Evolutionary conservation across 2,888 invertebrate genomes (phyloP), one percentile per base, ranked within the genome.

Genomic region (Odontocolon sp.): DNA sequence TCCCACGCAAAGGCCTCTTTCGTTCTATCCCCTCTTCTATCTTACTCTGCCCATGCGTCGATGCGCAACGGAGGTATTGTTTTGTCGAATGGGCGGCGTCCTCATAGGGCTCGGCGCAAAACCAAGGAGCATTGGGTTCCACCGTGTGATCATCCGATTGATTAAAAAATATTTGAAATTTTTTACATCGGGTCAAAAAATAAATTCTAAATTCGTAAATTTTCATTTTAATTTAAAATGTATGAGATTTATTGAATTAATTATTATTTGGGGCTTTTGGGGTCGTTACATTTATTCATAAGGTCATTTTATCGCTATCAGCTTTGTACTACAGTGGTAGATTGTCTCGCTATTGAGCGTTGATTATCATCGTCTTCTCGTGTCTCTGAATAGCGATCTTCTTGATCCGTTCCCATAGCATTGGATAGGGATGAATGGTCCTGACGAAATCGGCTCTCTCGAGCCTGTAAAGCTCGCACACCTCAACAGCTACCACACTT

Each of bases 381-480:
- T 88, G 87, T 42, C 90, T 83, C 63, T 88, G 87, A 26, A 87
- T 78, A n/a, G 89, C 90, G 18, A 89, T 88, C 70, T 89, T 89
- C 77, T 87, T 89, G 33, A 90, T 88, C 47, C 86, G 84, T n/a
- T 90, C 89, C 90, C 89, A 90, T 0, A 90, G 78, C 84, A 89
- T 85, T 0, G 89, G 89, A 80, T 90, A 90, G 2, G 89, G 89
- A 77, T 89, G 87, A 77, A 90, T 88, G 18, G 88, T 90, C 40
- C 88, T 84, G 3, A 83, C 83, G 28, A 90, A 91, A 80, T 90
- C 90, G 0, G 76, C 86, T 31, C 90, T 86, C 47, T 87, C 87
- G 8, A 91, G 81, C 26, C 89, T 86, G 71, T 91, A 91, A 47
- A 91, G 80, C 68, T 91, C 90, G 82, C 91, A 91, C n/a, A 85